Percentiles rank a stretch among this genome's conserved stretches.
These are phyloP conservation scores for Thalassoma bifasciatum DNA, from an alignment of 2,113 vertebrate species.

Conservation along the genomic window DNA sequence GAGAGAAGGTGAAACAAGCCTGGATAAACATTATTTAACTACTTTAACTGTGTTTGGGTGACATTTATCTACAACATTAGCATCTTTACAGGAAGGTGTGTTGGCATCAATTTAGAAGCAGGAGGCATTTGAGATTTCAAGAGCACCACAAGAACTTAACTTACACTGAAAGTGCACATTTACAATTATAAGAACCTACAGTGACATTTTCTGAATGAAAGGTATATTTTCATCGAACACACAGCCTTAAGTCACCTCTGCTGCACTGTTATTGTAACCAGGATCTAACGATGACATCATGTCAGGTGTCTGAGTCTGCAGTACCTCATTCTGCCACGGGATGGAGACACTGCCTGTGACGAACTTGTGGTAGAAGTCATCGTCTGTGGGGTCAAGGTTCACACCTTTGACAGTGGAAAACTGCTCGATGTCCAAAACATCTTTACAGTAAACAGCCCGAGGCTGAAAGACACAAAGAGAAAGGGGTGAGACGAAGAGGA, in stretches of 20 bases:
- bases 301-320: constrained; percentile 18
- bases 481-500: background rate
- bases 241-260: background rate
- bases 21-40: background rate
- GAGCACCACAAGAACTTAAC: too few relatives aligned
- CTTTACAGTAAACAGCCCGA: constrained; percentile 91
- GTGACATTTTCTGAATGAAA: background rate
- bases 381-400: constrained; percentile 89
- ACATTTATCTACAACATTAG: too few relatives aligned
- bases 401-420: constrained; percentile 94
- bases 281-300: constrained; percentile 62
- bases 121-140: background rate
- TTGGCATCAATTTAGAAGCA: background rate
- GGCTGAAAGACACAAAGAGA: constrained; percentile 77
- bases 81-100: background rate
- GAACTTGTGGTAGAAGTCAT: constrained; percentile 91
- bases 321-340: constrained; percentile 97
- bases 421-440: constrained; percentile 90
- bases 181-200: background rate
- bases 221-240: background rate
- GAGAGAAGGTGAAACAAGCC: background rate
- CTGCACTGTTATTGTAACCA: constrained; percentile 11
- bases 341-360: constrained; percentile 93
- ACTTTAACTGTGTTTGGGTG: too few relatives aligned
- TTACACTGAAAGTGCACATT: too few relatives aligned